Percentiles rank a stretch among this genome's conserved stretches.
These are phyloP conservation scores for Papilio polytes DNA, from an alignment of 1,140 invertebrate genomes.

Conservation along the genomic window DNA sequence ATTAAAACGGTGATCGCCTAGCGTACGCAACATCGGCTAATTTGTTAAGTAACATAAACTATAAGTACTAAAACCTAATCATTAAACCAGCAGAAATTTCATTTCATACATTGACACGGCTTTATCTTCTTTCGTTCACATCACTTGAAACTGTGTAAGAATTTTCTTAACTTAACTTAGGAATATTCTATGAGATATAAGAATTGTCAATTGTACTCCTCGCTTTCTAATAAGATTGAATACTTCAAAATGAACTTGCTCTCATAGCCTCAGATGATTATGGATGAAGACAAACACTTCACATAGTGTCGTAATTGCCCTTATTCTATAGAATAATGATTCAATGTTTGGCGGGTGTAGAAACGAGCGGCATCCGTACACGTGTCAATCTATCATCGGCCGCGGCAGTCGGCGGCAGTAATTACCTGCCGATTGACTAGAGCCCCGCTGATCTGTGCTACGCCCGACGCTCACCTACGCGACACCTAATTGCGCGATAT, in stretches of 20 bases:
- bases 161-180: no score
- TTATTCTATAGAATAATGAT: not conserved
- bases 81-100: not conserved
- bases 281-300: not conserved
- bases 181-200: no score
- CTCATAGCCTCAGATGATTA: not conserved
- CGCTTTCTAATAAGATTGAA: not conserved
- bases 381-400: conserved; percentile 74
- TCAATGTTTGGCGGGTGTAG: not conserved
- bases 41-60: conserved; percentile 9
- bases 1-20: conserved; percentile 61
- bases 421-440: conserved; percentile 75
- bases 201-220: not conserved
- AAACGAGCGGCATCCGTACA: conserved; percentile 53
- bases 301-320: not conserved
- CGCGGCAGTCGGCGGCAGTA: conserved; percentile 65
- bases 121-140: not conserved
- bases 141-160: not conserved
- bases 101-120: not conserved
- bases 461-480: conserved; percentile 55
- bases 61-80: not conserved
- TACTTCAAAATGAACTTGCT: not conserved
- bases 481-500: conserved; percentile 63
- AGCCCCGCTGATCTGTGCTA: conserved; percentile 48
- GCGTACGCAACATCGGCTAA: conserved; percentile 24